Conservation (phyloP, 2,888 invertebrate genomes). For the Caenorhabditis macrosperma region DNA sequence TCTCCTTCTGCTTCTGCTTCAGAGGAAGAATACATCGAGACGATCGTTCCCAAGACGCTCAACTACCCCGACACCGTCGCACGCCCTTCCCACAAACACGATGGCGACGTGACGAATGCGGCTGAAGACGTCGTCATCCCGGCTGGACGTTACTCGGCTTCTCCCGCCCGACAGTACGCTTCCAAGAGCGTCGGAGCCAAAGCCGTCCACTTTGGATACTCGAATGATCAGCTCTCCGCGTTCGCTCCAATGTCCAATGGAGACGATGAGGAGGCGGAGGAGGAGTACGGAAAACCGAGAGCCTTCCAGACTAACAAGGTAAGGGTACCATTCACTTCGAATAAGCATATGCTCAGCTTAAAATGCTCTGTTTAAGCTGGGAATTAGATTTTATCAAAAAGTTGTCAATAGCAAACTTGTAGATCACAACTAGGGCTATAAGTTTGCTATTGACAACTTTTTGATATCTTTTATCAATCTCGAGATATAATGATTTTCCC, state of each 20-base stretch:
- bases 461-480: too few relatives aligned
- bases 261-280: too few relatives aligned
- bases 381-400: too few relatives aligned
- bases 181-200: conserved; percentile 43
- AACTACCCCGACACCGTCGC: conserved; percentile 55
- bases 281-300: conserved; percentile 45
- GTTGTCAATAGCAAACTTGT: too few relatives aligned
- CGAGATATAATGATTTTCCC: too few relatives aligned
- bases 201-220: conserved; percentile 40
- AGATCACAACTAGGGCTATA: too few relatives aligned
- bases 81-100: conserved; percentile 47
- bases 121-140: conserved; percentile 29
- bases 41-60: conserved; percentile 52
- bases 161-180: conserved; percentile 54
- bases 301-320: conserved; percentile 57
- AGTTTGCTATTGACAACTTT: too few relatives aligned
- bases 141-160: conserved; percentile 32
- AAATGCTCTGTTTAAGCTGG: too few relatives aligned
- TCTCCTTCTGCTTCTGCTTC: not conserved
- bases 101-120: conserved; percentile 53
- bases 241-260: conserved; percentile 17
- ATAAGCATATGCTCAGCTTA: too few relatives aligned
- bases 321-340: not conserved
- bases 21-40: not conserved
- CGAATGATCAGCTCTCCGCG: conserved; percentile 52